Base-by-base conservation (phyloP, 1,140 invertebrate species). In the Coelopa frigida region DNA sequence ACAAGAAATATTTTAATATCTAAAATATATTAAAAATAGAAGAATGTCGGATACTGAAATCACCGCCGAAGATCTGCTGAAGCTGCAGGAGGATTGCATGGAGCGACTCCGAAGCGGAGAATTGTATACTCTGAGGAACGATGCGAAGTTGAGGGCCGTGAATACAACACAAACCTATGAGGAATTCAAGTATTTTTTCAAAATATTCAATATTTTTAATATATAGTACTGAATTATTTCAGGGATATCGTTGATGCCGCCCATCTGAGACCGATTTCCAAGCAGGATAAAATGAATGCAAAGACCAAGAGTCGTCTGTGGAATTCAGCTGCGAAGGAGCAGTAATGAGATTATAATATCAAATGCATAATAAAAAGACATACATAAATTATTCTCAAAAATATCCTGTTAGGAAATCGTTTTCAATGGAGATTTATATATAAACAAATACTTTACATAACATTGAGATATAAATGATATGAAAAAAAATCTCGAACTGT, bases 71-170 rank as follows among this genome's bases (percentile, higher is more conserved):
- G 67, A 69, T 33, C 41, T 70, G 17, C 22, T 50, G 14, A 51
- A 47, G 5, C 42, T 70, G 15, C 39, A 54, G 7, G 52, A 55
- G 2, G 39, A 27, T 14, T 69, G 63, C 32, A 35, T 62, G 33
- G 46, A 54, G 32, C 46, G 44, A 7, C 46, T 69, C 31, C 54
- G 59, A 24, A 57, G 63, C 3, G 77, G 78, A 39, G 70, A 78
- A 58, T 54, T 76, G 7, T 77, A 80, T 46, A 69, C 72, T 59
- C 53, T 80, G 41, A 71, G 73, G 52, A 81, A 81, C 49, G 75
- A 78, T 54, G 78, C 79, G 20, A 81, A 81, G 59, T 54, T 81
- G 11, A 59, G 76, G 44, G 79, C 79, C 0, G 65, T 78, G 1
- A 70, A 73, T 38, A 75, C 72, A 49, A 69, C 72, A 23, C 72